Base-by-base conservation (phyloP, 2,797 vertebrate species). In the Melopsittacus undulatus region DNA sequence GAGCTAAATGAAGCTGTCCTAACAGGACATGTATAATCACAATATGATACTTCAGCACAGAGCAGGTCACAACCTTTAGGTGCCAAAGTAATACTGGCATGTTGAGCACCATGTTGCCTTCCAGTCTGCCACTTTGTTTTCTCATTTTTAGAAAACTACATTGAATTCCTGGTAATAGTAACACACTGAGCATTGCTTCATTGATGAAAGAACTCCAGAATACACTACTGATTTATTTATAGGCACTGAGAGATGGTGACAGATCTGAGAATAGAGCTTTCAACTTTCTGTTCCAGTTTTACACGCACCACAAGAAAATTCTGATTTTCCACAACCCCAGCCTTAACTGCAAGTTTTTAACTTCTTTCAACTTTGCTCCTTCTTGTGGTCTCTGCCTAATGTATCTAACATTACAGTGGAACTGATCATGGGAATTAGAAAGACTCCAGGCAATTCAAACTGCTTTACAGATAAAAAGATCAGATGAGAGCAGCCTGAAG, bases 221-320 rank as follows among this genome's bases (percentile, higher is more conserved):
- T 63, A 72, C 9, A 48, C 83, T 83, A 70, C 54, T 34, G 38
- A 57, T 81, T 87, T 93, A 95, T 94, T 90, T 93, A 75, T 72
- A 90, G 70, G 27, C 32, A 74, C 26, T n/a, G 68, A 69, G 82
- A 80, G 11, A 69, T 73, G 34, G 72, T 74, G 46, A 67, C 64
- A 87, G 74, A 76, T 68, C 54, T 84, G 70, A 87, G 80, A 89
- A 75, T 67, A 94, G 63, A 87, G 62, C 21, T 49, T 66, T 42
- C 2, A 94, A 48, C 11, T 76, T 83, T 75, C 66, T 52, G 4
- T 64, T 74, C 66, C 30, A 49, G 38, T 83, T 89, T 51, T 38
- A 38, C 63, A 59, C 18, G 49, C 21, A 57, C 34, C 18, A 83
- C 26, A 80, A 68, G 56, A 56, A 84, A 93, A 75, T 45, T 68